Evolutionary conservation across 1,140 invertebrate species (phyloP).

Genomic region (Palaemon carinicauda): DNA sequence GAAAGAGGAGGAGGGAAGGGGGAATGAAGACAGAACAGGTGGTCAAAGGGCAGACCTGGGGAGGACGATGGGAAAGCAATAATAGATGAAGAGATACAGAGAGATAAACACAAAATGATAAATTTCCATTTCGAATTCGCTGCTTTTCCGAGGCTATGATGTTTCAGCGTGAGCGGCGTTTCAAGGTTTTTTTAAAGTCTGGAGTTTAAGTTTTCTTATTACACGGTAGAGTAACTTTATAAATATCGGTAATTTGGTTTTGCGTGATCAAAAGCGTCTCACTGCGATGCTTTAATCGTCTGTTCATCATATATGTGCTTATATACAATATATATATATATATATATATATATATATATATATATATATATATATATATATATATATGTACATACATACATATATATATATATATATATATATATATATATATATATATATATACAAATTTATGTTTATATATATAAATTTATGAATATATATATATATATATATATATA

Average conservation of each 20-base stretch:
- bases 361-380: constrained; percentile 2
- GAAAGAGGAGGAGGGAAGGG: too few species aligned
- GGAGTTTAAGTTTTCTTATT: too few species aligned
- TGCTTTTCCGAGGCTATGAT: too few species aligned
- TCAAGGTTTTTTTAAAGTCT: too few species aligned
- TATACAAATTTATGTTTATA: background rate
- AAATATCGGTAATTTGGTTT: background rate
- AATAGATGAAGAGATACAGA: too few species aligned
- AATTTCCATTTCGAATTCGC: too few species aligned
- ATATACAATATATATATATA: background rate
- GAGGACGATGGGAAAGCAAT: too few species aligned
- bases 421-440: background rate
- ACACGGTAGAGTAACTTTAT: too few species aligned
- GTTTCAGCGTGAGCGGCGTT: too few species aligned
- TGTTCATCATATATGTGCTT: background rate
- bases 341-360: background rate
- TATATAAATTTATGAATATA: background rate
- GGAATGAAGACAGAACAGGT: too few species aligned
- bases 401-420: background rate
- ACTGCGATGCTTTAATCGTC: background rate
- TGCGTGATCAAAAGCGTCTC: background rate
- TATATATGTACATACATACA: background rate
- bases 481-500: background rate
- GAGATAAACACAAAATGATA: too few species aligned
- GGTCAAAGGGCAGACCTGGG: too few species aligned